Conservation (phyloP, 1,140 invertebrate genomes). For the Myzus persicae region DNA sequence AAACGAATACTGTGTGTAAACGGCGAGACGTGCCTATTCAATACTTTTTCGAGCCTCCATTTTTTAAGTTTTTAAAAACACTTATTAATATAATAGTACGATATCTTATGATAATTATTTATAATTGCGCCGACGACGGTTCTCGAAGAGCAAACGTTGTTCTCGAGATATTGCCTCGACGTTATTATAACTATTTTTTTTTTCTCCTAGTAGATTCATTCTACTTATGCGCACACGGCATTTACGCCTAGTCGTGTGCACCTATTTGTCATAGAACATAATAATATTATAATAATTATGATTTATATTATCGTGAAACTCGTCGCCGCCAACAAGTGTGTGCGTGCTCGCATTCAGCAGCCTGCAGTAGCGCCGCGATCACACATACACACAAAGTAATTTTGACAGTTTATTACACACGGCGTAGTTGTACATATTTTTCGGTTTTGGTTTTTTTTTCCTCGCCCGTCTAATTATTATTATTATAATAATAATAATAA, state of each 20-base stretch:
- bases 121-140: background rate
- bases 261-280: background rate
- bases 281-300: background rate
- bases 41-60: background rate
- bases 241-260: background rate
- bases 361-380: background rate
- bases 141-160: background rate
- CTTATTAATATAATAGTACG: background rate
- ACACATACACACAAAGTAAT: background rate
- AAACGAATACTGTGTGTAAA: background rate
- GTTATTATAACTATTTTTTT: background rate
- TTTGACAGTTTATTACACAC: background rate
- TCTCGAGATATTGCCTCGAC: background rate
- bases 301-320: conserved; percentile 8
- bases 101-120: background rate
- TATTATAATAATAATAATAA: no score
- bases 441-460: conserved; percentile 17
- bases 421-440: background rate
- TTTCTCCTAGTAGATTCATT: background rate
- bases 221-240: background rate
- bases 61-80: background rate
- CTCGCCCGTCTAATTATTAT: background rate
- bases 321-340: background rate
- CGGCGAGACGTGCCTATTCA: background rate
- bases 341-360: background rate